Conservation (phyloP, 2,113 vertebrate genomes). For the Muntiacus reevesi region DNA sequence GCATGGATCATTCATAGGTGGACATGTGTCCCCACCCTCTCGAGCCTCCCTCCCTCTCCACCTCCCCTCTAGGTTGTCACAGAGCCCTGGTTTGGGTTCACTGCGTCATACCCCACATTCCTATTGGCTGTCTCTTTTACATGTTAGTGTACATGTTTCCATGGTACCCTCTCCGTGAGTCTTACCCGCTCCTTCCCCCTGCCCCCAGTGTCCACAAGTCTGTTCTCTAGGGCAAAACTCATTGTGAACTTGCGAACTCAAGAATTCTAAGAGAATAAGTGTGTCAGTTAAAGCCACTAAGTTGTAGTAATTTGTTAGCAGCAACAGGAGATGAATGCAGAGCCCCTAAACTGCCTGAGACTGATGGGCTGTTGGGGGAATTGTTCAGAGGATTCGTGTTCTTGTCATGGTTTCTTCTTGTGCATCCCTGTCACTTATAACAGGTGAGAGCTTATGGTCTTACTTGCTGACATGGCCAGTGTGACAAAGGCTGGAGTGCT, state of each 20-base stretch:
- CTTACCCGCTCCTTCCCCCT: background rate
- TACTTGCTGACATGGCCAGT: background rate
- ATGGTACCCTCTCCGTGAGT: background rate
- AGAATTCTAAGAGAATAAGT: background rate
- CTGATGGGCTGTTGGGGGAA: background rate
- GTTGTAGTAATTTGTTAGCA: background rate
- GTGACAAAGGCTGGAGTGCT: background rate
- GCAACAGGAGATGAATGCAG: background rate
- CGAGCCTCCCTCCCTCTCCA: rapidly evolving
- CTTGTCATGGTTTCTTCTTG: too few relatives aligned
- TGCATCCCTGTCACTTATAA: background rate
- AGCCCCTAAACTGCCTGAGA: background rate
- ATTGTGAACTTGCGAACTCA: background rate
- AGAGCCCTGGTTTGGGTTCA: background rate
- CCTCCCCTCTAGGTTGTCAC: background rate
- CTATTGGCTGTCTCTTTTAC: background rate
- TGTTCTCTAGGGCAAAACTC: background rate
- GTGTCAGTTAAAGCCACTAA: background rate
- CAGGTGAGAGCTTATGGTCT: background rate
- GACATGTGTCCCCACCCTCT: background rate
- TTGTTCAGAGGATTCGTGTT: background rate
- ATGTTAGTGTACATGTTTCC: background rate
- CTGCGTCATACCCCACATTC: background rate
- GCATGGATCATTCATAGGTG: background rate
- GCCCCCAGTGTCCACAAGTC: background rate